Evolutionary conservation across 2,888 invertebrate species (phyloP).

Genomic region (Coelopa pilipes): DNA sequence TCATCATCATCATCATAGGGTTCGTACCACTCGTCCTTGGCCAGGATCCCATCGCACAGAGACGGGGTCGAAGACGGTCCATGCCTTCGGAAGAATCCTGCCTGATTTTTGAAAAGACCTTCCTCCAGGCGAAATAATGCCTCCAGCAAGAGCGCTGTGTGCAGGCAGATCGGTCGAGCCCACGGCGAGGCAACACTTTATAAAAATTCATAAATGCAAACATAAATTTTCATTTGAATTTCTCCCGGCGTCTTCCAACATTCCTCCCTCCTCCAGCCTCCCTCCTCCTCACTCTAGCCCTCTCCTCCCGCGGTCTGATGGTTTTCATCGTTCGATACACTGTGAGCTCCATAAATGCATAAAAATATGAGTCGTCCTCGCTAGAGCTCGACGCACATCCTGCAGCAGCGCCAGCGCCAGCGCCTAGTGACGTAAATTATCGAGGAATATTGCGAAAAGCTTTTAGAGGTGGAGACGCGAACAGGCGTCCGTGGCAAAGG

Average conservation of each 20-base stretch:
- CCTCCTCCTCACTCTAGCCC: too few species aligned
- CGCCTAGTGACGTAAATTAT: conserved; percentile 58
- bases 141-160: neutral
- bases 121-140: neutral
- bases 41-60: too few species aligned
- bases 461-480: conserved; percentile 61
- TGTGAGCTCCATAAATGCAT: conserved; percentile 25
- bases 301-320: too few species aligned
- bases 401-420: neutral
- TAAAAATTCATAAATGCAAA: conserved; percentile 62
- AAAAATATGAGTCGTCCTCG: conserved; percentile 18
- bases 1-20: conserved; percentile 9
- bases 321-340: conserved; percentile 8
- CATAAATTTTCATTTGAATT: conserved; percentile 64
- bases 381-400: neutral
- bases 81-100: neutral
- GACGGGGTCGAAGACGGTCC: neutral
- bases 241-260: conserved; percentile 39
- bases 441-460: conserved; percentile 64
- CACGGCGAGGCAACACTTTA: conserved; percentile 55
- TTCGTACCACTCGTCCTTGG: neutral
- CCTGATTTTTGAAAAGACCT: neutral
- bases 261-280: too few species aligned
- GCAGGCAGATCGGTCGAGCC: conserved; percentile 18
- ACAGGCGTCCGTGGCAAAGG: neutral